A percentile compares a stretch with the other conserved stretches of the same genome.
Conservation (phyloP, 2,113 vertebrate species). For the Rynchops niger region DNA sequence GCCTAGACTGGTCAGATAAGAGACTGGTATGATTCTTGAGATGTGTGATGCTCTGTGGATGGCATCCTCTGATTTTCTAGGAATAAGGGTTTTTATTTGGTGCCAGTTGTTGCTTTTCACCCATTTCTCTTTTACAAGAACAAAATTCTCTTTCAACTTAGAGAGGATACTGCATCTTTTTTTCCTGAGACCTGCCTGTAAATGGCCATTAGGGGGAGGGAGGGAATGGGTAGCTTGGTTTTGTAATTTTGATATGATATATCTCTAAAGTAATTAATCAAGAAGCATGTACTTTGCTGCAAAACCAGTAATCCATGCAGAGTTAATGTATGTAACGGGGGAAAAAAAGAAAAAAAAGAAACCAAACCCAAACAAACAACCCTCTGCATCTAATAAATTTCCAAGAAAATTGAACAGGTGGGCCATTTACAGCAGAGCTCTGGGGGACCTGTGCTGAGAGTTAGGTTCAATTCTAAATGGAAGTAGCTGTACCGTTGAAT, state of each 20-base stretch:
- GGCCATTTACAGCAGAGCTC: constrained; percentile 63
- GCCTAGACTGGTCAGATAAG: constrained; percentile 15
- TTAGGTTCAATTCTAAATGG: constrained; percentile 22
- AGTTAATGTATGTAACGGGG: background rate
- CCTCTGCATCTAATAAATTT: constrained; percentile 6
- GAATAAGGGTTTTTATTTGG: constrained; percentile 11
- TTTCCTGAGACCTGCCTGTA: constrained; percentile 71
- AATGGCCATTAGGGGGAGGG: constrained; percentile 58
- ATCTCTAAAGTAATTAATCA: constrained; percentile 28
- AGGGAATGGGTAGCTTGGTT: constrained; percentile 53
- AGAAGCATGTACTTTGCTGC: constrained; percentile 25
- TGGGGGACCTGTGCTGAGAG: constrained; percentile 33
- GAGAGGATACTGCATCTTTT: constrained; percentile 72
- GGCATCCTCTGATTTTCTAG: constrained; percentile 22
- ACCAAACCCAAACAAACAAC: background rate
- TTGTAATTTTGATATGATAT: constrained; percentile 46
- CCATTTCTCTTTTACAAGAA: constrained; percentile 13
- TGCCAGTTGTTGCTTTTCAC: constrained; percentile 5
- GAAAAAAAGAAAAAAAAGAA: background rate
- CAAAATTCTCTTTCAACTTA: constrained; percentile 45
- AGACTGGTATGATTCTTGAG: background rate
- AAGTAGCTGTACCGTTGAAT: constrained; percentile 63
- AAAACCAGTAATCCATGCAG: background rate
- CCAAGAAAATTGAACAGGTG: background rate
- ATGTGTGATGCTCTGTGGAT: background rate